Percentiles rank a stretch among this genome's conserved stretches.
These are phyloP conservation scores for Cottus gobio DNA, from an alignment of 2,113 vertebrate genomes.

Conservation along the genomic window DNA sequence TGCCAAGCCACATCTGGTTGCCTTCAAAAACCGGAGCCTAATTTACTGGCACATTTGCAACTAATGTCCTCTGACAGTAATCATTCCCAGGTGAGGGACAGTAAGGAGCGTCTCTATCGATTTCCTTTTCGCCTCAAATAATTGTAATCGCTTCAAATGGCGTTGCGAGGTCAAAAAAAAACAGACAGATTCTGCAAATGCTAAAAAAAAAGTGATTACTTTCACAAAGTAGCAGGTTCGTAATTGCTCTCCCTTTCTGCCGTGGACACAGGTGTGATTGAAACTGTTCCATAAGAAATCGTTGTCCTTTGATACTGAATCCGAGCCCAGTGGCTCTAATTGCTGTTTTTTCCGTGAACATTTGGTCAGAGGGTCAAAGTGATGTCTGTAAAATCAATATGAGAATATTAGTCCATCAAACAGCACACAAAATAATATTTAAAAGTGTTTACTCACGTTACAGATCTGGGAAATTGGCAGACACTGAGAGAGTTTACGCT, in stretches of 20 bases:
- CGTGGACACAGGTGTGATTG: slow-evolving; percentile 3
- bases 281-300: slow-evolving; percentile 26
- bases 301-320: slow-evolving; percentile 8
- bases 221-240: background rate
- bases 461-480: slow-evolving; percentile 44
- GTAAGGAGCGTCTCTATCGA: background rate
- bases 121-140: slow-evolving; percentile 8
- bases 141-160: background rate
- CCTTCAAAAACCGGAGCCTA: slow-evolving; percentile 25
- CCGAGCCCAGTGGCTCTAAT: slow-evolving; percentile 32
- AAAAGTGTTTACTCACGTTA: slow-evolving; percentile 50
- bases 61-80: slow-evolving; percentile 36
- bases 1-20: slow-evolving; percentile 18
- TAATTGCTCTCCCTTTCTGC: slow-evolving; percentile 13
- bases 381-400: slow-evolving; percentile 56
- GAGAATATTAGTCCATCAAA: slow-evolving; percentile 45
- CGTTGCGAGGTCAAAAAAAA: background rate
- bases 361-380: slow-evolving; percentile 35
- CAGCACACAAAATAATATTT: slow-evolving; percentile 53
- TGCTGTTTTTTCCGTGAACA: slow-evolving; percentile 26
- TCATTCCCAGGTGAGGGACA: slow-evolving; percentile 10
- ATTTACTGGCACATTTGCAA: slow-evolving; percentile 29
- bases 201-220: background rate
- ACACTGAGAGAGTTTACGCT: slow-evolving; percentile 31
- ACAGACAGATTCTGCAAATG: background rate